Evolutionary conservation across 2,888 invertebrate genomes (phyloP).

Genomic region (Yponomeuta cagnagella): DNA sequence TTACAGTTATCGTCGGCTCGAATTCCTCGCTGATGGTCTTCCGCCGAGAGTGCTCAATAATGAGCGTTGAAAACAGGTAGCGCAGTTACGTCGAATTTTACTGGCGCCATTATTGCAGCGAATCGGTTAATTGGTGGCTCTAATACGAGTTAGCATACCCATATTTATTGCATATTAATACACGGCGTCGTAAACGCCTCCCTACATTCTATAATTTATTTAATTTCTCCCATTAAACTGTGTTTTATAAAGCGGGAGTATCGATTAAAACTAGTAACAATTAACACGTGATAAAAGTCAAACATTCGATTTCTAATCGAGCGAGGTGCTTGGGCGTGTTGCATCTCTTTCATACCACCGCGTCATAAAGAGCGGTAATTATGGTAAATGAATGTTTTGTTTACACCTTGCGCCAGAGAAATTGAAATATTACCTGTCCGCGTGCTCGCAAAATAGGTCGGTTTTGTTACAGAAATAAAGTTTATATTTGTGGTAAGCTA

Average conservation of each 20-base stretch:
- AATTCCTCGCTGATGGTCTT: constrained; percentile 10
- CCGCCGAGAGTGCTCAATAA: constrained; percentile 9
- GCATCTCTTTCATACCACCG: background rate
- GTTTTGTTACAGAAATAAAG: background rate
- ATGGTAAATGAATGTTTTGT: background rate
- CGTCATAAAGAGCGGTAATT: background rate
- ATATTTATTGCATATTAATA: constrained; percentile 15
- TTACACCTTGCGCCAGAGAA: background rate
- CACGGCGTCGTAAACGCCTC: background rate
- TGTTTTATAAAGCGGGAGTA: background rate
- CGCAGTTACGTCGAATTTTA: constrained; percentile 5
- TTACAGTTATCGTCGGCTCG: constrained; percentile 11
- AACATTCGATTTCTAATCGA: background rate
- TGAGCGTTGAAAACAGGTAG: constrained; percentile 4
- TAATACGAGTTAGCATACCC: constrained; percentile 11
- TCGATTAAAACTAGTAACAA: constrained; percentile 1
- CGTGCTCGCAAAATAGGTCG: background rate
- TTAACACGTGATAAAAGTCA: constrained; percentile 1
- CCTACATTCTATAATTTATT: background rate
- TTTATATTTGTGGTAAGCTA: background rate
- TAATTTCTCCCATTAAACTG: constrained; percentile 4
- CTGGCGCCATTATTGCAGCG: background rate
- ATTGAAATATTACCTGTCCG: background rate
- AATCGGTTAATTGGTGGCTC: constrained; percentile 11
- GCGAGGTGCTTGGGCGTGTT: background rate